Conservation (phyloP, 2,888 invertebrate species). For the Lingula anatina region DNA sequence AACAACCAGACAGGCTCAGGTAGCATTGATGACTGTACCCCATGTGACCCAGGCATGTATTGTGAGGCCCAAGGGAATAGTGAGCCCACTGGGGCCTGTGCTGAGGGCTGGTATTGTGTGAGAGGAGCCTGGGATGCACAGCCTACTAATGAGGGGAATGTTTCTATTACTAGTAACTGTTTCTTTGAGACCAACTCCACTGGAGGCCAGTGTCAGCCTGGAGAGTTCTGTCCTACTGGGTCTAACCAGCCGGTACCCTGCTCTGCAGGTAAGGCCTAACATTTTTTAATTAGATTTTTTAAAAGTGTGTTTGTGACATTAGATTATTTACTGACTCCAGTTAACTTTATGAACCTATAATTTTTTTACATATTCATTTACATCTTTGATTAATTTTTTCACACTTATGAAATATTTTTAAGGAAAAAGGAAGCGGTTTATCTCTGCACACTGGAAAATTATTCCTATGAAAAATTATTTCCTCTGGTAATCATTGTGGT, state of each 20-base stretch:
- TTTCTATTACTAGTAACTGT: constrained; percentile 19
- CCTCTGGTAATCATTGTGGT: too few species aligned
- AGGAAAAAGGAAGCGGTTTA: too few species aligned
- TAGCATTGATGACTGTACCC: constrained; percentile 30
- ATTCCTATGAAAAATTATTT: too few species aligned
- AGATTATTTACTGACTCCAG: too few species aligned
- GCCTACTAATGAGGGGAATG: constrained; percentile 38
- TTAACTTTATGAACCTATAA: too few species aligned
- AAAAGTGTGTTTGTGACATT: too few species aligned
- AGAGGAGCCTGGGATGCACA: constrained; percentile 34
- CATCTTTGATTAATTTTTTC: too few species aligned
- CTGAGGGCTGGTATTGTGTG: constrained; percentile 44
- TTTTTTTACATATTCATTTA: too few species aligned
- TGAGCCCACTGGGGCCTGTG: constrained; percentile 27
- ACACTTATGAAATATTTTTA: too few species aligned
- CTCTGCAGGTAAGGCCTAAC: constrained; percentile 29
- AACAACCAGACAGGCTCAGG: constrained; percentile 30
- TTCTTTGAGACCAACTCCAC: constrained; percentile 36
- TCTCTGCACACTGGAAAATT: too few species aligned
- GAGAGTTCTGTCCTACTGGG: constrained; percentile 42
- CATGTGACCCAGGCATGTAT: constrained; percentile 40
- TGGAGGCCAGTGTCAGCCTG: constrained; percentile 40
- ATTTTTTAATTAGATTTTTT: too few species aligned
- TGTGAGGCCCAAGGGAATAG: constrained; percentile 33
- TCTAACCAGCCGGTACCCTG: constrained; percentile 35